phyloP scores from a whole-genome alignment of 2,113 vertebrate species.

The Cynopterus brachyotis region DNA sequence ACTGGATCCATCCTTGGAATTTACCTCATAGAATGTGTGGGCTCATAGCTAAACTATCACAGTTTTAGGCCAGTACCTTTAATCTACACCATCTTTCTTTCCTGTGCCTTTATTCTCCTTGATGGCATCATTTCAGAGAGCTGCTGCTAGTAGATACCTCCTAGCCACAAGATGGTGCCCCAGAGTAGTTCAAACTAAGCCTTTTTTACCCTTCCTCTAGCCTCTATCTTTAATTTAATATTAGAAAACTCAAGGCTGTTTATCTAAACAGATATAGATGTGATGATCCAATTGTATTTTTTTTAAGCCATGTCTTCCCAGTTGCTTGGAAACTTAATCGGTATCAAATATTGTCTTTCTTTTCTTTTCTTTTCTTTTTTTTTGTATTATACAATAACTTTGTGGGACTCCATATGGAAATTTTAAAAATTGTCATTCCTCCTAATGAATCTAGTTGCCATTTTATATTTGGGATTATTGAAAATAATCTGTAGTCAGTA shows the following conservation, averaged over 20 bases:
- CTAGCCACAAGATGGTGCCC: conserved; percentile 55
- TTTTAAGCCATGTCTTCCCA: neutral
- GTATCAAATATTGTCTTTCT: neutral
- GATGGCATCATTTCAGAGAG: neutral
- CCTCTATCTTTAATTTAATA: neutral
- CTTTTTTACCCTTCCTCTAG: conserved; percentile 9
- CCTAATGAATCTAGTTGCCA: neutral
- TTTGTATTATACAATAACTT: neutral
- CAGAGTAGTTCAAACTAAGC: conserved; percentile 34
- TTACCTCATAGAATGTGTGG: neutral
- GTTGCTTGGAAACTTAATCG: neutral
- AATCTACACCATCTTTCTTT: neutral
- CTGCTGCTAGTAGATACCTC: neutral
- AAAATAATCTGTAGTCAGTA: conserved; percentile 40
- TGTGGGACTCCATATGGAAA: neutral
- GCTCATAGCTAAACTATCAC: neutral
- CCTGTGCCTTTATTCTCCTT: neutral
- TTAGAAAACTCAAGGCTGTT: neutral
- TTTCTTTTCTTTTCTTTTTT: neutral
- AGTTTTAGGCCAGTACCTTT: neutral
- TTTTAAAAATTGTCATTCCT: neutral
- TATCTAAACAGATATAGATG: neutral
- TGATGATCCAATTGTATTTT: neutral
- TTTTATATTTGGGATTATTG: conserved; percentile 18
- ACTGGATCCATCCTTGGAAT: neutral